Conservation (phyloP, 2,888 invertebrate species). For the Coelogynopora nodosa region DNA sequence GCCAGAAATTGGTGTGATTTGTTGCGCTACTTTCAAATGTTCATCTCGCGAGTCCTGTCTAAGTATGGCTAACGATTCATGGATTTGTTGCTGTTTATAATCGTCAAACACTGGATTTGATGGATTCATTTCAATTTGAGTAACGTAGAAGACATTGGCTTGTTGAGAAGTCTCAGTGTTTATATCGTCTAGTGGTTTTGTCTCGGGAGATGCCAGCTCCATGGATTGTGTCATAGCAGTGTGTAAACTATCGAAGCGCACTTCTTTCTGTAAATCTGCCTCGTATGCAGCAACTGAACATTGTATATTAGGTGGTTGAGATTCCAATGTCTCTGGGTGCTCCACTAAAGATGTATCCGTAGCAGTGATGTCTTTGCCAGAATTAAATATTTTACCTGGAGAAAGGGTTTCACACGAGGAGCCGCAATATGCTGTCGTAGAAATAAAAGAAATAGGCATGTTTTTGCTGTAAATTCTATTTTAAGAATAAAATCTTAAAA, state of each 20-base stretch:
- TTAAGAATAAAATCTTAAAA: neutral
- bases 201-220: neutral
- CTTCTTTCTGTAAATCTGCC: neutral
- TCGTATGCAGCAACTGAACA: neutral
- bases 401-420: neutral
- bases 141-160: neutral
- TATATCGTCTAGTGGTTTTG: neutral
- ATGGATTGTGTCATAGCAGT: neutral
- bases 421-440: slow-evolving; percentile 8
- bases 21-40: neutral
- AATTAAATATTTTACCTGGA: neutral
- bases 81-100: neutral
- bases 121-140: neutral
- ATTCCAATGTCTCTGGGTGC: neutral
- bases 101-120: neutral
- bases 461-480: neutral
- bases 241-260: neutral
- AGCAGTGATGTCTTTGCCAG: neutral
- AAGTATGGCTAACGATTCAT: neutral
- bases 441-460: neutral
- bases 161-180: neutral
- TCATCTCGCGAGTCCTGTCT: neutral
- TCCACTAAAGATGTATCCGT: neutral
- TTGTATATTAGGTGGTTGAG: too few species aligned
- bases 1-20: neutral